Base-by-base conservation (phyloP, 92 coral and sea anemone species). In the Bergia sp. region DNA sequence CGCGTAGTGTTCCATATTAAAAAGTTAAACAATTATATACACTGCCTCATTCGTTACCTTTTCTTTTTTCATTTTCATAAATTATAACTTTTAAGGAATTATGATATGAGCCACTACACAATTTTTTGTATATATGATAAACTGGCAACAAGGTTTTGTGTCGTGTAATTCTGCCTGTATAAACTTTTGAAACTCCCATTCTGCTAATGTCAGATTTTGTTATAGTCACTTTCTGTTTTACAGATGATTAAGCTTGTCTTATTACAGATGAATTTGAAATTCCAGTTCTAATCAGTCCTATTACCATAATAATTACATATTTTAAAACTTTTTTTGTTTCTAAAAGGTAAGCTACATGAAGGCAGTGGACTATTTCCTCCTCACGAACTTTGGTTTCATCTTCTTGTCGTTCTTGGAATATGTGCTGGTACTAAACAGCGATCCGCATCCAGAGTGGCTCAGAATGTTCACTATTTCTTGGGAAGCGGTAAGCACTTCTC, bases 381-480 rank as follows among this genome's bases (percentile, higher is more conserved):
- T 84, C n/a, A 84, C 87, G 8, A 84, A 84, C 18, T 84, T 84
- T 49, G 77, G 64, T 21, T 84, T 84, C 49, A 84, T 84, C 45
- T 84, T 84, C 75, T n/a, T 84, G 69, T 84, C 87, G 44, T 84
- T 84, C 66, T 40, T 84, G 87, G 87, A 84, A 45, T 84, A 84
- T 15, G 87, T 84, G 47, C 53, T 84, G 87, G 87, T 84, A 3
- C 79, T 84, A 1, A 84, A 73, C 79, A 84, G 78, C 12, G 38
- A 84, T 20, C 87, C 79, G 12, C 9, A 45, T 5, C 87, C 87
- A 0, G 79, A 71, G 13, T 84, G 87, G 79, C 16, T 84, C 36
- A 72, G 44, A 16, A 7, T 47, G n/a, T 29, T 84, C 79, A 44
- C 11, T 13, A n/a, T 3, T 45, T 8, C 78, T 6, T 49, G 37